A percentile compares a stretch with the other conserved stretches of the same genome.
These are phyloP conservation scores for Hedychridium roseum DNA, from an alignment of 2,888 invertebrate species.

Conservation along the genomic window DNA sequence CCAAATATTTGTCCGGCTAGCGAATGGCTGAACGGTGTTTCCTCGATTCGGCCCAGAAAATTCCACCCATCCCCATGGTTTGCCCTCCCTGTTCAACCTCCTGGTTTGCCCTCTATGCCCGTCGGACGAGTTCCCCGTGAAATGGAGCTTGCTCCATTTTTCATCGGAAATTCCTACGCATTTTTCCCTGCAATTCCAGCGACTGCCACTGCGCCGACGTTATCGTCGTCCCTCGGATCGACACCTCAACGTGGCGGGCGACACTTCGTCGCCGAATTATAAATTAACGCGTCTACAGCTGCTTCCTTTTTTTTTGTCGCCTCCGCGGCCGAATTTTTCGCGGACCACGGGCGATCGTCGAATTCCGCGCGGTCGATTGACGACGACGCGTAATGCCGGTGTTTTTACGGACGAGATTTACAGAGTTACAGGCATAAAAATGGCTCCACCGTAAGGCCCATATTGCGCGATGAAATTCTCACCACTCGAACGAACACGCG, in stretches of 20 bases:
- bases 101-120: too few species aligned
- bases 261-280: slow-evolving; percentile 32
- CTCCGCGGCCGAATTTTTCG: slow-evolving; percentile 17
- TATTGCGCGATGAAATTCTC: too few species aligned
- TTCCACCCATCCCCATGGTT: too few species aligned
- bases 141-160: too few species aligned
- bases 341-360: slow-evolving; percentile 22
- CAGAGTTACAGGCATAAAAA: slow-evolving; percentile 54
- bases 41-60: too few species aligned
- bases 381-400: slow-evolving; percentile 31
- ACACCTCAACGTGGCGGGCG: slow-evolving; percentile 22
- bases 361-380: slow-evolving; percentile 38
- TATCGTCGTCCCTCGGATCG: slow-evolving; percentile 1
- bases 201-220: not conserved
- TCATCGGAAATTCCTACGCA: slow-evolving; percentile 11
- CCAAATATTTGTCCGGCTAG: too few species aligned
- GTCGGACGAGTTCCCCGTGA: too few species aligned
- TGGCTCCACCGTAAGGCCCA: slow-evolving; percentile 19
- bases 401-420: slow-evolving; percentile 33
- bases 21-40: too few species aligned
- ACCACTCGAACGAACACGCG: too few species aligned
- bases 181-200: too few species aligned
- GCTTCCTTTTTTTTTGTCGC: slow-evolving; percentile 8
- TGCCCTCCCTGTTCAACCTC: too few species aligned
- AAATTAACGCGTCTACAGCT: slow-evolving; percentile 31